These are phyloP conservation scores for Rhinopomastus cyanomelas DNA, from an alignment of 2,113 vertebrate genomes.

Conservation along the genomic window DNA sequence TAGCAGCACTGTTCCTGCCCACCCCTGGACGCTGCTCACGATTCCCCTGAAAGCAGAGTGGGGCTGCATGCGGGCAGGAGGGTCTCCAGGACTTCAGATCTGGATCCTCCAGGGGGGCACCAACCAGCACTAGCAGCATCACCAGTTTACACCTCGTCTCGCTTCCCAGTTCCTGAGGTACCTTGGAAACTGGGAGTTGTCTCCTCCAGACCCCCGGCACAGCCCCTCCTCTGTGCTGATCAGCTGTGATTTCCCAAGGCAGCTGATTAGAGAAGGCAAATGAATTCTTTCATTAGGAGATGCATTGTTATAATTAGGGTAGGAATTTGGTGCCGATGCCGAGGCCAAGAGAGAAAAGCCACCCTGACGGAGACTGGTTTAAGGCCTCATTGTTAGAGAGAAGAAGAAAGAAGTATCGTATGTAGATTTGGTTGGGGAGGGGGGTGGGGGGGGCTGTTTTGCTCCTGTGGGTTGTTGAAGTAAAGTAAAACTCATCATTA, in stretches of 20 bases:
- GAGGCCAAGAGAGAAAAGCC: neutral
- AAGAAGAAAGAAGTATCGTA: neutral
- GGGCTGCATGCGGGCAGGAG: neutral
- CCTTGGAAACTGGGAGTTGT: neutral
- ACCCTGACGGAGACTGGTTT: neutral
- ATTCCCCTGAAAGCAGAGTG: neutral
- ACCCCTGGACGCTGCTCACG: accelerated
- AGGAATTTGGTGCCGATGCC: slow-evolving; percentile 21
- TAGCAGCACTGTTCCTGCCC: neutral
- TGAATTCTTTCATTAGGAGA: slow-evolving; percentile 49
- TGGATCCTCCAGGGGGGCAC: neutral
- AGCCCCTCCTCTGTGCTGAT: neutral
- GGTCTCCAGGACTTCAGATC: neutral
- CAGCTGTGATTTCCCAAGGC: neutral
- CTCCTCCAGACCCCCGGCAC: neutral
- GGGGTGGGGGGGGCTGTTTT: neutral
- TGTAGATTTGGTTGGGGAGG: neutral
- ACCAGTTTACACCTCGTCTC: neutral
- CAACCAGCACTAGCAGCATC: neutral
- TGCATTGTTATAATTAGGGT: slow-evolving; percentile 43
- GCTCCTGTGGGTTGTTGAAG: slow-evolving; percentile 5
- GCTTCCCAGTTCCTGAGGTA: neutral
- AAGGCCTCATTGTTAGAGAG: neutral
- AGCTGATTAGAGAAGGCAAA: slow-evolving; percentile 49
- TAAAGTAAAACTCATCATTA: slow-evolving; percentile 42